phyloP scores from a whole-genome alignment of 2,888 invertebrate species.

The Leptogaster cylindrica region DNA sequence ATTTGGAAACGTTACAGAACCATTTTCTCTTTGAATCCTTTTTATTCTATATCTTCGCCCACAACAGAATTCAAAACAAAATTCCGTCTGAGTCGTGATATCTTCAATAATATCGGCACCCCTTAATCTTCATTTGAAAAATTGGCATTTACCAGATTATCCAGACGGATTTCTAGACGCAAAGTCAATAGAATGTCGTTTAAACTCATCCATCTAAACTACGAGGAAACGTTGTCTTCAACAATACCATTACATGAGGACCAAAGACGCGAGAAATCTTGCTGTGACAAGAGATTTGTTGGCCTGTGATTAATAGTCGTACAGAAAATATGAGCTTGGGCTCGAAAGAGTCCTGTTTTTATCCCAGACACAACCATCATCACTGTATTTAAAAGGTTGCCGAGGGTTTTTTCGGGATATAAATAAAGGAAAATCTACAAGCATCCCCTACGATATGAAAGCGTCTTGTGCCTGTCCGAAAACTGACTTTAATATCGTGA shows the following conservation, averaged over 20 bases:
- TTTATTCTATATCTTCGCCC: background rate
- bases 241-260: constrained; percentile 5
- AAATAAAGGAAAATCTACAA: too few relatives aligned
- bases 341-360: background rate
- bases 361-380: too few relatives aligned
- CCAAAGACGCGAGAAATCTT: constrained; percentile 44
- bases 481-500: constrained; percentile 19
- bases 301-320: constrained; percentile 46
- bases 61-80: background rate
- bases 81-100: constrained; percentile 6
- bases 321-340: constrained; percentile 6
- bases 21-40: constrained; percentile 11
- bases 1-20: constrained; percentile 11
- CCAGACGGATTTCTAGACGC: constrained; percentile 44
- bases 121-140: constrained; percentile 43
- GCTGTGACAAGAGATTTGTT: constrained; percentile 46
- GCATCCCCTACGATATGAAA: too few relatives aligned
- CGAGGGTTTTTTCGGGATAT: too few relatives aligned
- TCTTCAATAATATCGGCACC: constrained; percentile 21
- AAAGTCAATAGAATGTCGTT: constrained; percentile 46
- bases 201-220: constrained; percentile 36
- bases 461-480: background rate
- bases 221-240: background rate
- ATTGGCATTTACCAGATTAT: constrained; percentile 44
- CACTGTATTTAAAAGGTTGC: too few relatives aligned